A percentile compares a stretch with the other conserved stretches of the same genome.
Evolutionary conservation across 2,888 invertebrate genomes (phyloP).

Genomic region (Coenonympha arcania): DNA sequence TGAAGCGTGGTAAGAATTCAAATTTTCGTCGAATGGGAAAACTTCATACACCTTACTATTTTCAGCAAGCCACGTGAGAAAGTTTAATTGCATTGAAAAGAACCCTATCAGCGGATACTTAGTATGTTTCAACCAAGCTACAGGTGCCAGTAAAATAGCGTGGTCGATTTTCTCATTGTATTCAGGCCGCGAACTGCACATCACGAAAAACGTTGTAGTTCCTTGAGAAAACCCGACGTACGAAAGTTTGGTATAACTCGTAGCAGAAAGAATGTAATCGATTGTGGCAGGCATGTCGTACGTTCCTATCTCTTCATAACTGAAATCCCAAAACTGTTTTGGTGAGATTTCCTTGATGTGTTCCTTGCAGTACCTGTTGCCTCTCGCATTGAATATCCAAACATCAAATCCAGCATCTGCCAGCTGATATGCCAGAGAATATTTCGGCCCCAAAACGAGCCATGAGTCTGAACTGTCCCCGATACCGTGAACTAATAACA

Average conservation of each 20-base stretch:
- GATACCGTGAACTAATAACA: constrained; percentile 57
- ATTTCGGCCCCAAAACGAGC: constrained; percentile 51
- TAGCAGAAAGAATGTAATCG: constrained; percentile 48
- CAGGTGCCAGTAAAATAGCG: constrained; percentile 57
- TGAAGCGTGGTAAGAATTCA: constrained; percentile 43
- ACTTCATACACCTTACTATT: constrained; percentile 46
- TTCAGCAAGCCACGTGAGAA: constrained; percentile 36
- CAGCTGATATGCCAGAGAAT: constrained; percentile 51
- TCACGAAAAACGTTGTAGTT: constrained; percentile 54
- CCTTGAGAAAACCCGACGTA: constrained; percentile 65
- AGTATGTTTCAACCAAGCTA: constrained; percentile 47
- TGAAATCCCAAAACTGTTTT: constrained; percentile 56
- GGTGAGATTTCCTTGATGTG: constrained; percentile 40
- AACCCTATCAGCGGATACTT: constrained; percentile 47
- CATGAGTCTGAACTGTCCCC: constrained; percentile 63
- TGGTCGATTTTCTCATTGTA: constrained; percentile 56
- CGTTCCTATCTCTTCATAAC: constrained; percentile 62
- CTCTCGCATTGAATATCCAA: constrained; percentile 59
- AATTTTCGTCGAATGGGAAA: constrained; percentile 40
- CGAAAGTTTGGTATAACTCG: constrained; percentile 40
- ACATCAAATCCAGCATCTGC: constrained; percentile 54
- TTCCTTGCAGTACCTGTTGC: constrained; percentile 58
- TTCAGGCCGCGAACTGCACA: constrained; percentile 53
- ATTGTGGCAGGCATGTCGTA: constrained; percentile 54
- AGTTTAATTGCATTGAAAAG: constrained; percentile 37